Base-by-base conservation (phyloP, 2,797 vertebrate genomes). In the Sciurus carolinensis region DNA sequence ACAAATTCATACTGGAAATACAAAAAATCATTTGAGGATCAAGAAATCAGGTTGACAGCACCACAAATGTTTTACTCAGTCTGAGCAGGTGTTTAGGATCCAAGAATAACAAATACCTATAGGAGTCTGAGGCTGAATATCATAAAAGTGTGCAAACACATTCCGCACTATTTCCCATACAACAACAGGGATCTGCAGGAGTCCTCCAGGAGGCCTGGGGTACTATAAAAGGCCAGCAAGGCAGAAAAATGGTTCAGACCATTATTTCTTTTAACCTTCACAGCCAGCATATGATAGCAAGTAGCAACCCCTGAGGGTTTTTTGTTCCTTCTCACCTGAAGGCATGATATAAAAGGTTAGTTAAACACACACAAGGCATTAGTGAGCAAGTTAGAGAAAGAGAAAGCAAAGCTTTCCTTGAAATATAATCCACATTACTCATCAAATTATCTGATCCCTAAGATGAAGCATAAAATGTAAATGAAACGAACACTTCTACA, bases 21-120 rank as follows among this genome's bases (percentile, higher is more conserved):
- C 92, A 97, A 96, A 79, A 96, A 96, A 96, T 97, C 89, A 93
- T 72, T 42, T 84, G 73, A 94, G 59, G 94, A 85, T 98, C 95
- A 94, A 97, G 97, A 97, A 97, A 96, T 97, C 92, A 94, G 94
- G 93, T 95, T 92, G 95, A 97, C 92, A 98, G 98, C 98, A 98
- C 97, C 98, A 98, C 90, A 90, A 87, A 92, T 94, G 64, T 92
- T 88, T 87, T 67, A 92, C 83, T 97, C 90, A 95, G 96, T 95
- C 71, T 87, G 92, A 80, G 67, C 67, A 66, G 80, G 59, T 91
- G 81, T 76, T 42, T 73, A 87, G 15, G 42, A 87, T 36, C 36
- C 47, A 71, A 72, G 50, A 92, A 67, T 20, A 84, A 96, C 36
- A 77, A 82, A 93, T 57, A 87, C 39, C 76, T 72, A 77, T 7